A percentile compares a stretch with the other conserved stretches of the same genome.
These are phyloP conservation scores for Serripes groenlandicus DNA, from an alignment of 2,888 invertebrate species.

Conservation along the genomic window DNA sequence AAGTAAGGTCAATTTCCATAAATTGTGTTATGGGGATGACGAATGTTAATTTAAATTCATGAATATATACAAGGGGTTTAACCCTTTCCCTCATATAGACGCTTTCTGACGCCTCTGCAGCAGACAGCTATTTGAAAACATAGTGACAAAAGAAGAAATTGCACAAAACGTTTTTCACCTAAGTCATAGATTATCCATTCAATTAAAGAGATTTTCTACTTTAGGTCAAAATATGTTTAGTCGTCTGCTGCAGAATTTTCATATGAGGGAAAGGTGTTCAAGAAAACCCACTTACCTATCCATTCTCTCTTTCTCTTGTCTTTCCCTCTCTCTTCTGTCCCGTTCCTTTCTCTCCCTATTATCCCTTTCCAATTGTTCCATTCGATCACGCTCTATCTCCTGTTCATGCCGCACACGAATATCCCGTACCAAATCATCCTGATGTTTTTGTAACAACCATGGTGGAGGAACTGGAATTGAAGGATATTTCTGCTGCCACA, in stretches of 20 bases:
- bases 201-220: too few species aligned
- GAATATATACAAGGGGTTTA: too few species aligned
- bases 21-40: too few species aligned
- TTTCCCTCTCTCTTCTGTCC: constrained; percentile 72
- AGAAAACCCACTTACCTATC: constrained; percentile 47
- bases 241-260: not conserved
- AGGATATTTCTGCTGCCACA: constrained; percentile 85
- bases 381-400: constrained; percentile 86
- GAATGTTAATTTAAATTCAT: too few species aligned
- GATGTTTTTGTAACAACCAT: constrained; percentile 83
- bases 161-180: too few species aligned
- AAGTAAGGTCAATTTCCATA: too few species aligned
- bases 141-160: too few species aligned
- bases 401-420: constrained; percentile 81
- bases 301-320: constrained; percentile 67
- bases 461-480: constrained; percentile 80
- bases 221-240: too few species aligned
- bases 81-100: too few species aligned
- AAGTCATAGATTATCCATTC: too few species aligned
- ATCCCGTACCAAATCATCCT: constrained; percentile 80
- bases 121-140: too few species aligned
- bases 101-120: too few species aligned
- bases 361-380: constrained; percentile 73
- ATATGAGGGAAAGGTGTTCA: not conserved
- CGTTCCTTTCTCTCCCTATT: constrained; percentile 72